Conservation (phyloP, 2,888 invertebrate species). For the Cybosia mesomella region DNA sequence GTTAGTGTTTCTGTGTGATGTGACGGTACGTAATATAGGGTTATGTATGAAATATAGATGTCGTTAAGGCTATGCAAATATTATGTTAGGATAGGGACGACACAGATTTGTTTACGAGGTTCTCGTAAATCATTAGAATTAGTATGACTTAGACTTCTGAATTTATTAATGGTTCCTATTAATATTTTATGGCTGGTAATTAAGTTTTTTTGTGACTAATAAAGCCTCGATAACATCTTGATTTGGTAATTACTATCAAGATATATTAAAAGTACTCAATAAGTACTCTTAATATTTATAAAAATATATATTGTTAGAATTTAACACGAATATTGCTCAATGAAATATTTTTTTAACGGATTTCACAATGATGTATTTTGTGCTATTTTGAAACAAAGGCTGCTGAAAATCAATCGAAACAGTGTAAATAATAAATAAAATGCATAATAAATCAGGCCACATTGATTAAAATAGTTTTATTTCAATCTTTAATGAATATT, state of each 20-base stretch:
- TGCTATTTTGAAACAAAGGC: background rate
- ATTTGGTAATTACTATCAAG: background rate
- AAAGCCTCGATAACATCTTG: background rate
- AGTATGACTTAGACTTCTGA: background rate
- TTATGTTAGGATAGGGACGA: slow-evolving; percentile 20
- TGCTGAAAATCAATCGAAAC: background rate
- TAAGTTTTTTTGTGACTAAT: background rate
- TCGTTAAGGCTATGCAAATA: slow-evolving; percentile 39
- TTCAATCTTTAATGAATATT: background rate
- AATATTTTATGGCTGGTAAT: slow-evolving; percentile 20
- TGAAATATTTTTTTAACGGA: too few species aligned
- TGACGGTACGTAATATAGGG: slow-evolving; percentile 39
- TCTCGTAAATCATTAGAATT: slow-evolving; percentile 9
- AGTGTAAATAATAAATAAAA: background rate
- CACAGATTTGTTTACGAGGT: slow-evolving; percentile 23
- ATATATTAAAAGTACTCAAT: too few species aligned
- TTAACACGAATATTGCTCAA: background rate
- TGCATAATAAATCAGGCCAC: too few species aligned
- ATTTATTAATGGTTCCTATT: slow-evolving; percentile 2
- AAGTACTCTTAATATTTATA: background rate
- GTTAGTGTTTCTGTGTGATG: slow-evolving; percentile 50
- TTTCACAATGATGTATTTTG: background rate
- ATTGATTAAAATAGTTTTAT: background rate
- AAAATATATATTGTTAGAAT: background rate
- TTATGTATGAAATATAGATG: slow-evolving; percentile 30